Evolutionary conservation across 2,797 vertebrate genomes (phyloP), one percentile per base, ranked within the genome.

Genomic region (Microhierax caerulescens): DNA sequence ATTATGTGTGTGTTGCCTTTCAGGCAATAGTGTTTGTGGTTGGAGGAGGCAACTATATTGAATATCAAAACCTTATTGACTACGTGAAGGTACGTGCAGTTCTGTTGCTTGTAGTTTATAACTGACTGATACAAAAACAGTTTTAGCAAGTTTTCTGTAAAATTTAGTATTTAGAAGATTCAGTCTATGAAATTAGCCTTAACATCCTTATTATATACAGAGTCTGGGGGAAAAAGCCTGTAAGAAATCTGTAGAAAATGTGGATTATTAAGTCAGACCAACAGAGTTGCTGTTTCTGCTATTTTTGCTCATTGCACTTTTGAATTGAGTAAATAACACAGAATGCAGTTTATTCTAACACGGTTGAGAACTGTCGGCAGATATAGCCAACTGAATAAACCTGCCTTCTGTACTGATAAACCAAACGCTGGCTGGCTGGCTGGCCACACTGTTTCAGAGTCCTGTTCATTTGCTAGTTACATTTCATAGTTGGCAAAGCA

Each of bases 1-100:
- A 50, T 81, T 59, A n/a, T 34, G 19, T 64, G 13, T 67, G 48
- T 85, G 88, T 97, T 97, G 61, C 30, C 76, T 97, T 98, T 93
- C 95, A 99, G 99, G 99, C 99, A 11, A 99, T 99, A 76, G 99
- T 99, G 67, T 99, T 99, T 88, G 98, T 99, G 70, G 99, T 99
- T 15, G 99, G 99, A 97, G 99, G 99, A 87, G 99, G 99, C 95
- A 99, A 99, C 98, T 99, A 99, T 95, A 99, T 99, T 68, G 99
- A 99, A 95, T 99, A 99, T 97, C 99, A 99, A 97, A 99, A 99
- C 98, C 98, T 99, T 92, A 98, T 99, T 85, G 99, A 99, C 98
- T 99, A 99, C 88, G 95, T 99, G 93, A 99, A 99, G 99, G 99
- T 99, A 87, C 4, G 85, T 90, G 54, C 50, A 20, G 27, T 64